Evolutionary conservation across 2,888 invertebrate species (phyloP), one percentile per base, ranked within the genome.

Genomic region (Rhabditoides inermis): DNA sequence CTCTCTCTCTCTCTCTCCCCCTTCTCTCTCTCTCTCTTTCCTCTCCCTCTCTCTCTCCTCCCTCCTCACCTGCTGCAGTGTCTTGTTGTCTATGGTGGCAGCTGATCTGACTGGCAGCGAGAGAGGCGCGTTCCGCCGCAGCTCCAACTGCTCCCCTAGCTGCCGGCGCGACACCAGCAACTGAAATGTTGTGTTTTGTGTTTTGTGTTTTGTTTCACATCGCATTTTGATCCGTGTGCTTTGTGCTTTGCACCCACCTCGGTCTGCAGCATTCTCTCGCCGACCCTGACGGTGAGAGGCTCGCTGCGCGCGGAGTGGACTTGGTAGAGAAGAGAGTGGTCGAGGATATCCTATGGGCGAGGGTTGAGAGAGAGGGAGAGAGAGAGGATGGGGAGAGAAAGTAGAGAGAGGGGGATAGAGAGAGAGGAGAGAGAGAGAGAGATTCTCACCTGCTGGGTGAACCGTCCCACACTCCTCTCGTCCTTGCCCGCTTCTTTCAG

Each of bases 51-150:
- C n/a, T n/a, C n/a, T n/a, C n/a, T n/a, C n/a, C n/a, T n/a, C n/a
- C n/a, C n/a, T 56, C 32, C 51, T 49, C 2, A 55, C 52, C 10
- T 57, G 56, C 6, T 53, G 52, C 25, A 57, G 53, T 15, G 49
- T 49, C 22, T 51, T 51, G n/a, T 52, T 58, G 46, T 64, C 60
- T 15, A 64, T 58, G 1, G 56, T 41, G 12, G 54, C 55, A 4
- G 64, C 64, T 37, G 61, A 61, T 5, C 61, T 60, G 30, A 61
- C 56, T 0, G 64, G 60, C 10, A 64, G 52, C 15, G 53, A 49
- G 0, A 61, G 37, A 26, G 56, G 36, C 45, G 53, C 47, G 32
- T 48, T 53, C 25, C 55, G 56, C 23, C 45, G 23, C 12, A 53
- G 40, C 20, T 53, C 53, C 2, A 53, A 27, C 2, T 49, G 37